Evolutionary conservation across 1,140 invertebrate species (phyloP).

Genomic region (Sycophila sp.): DNA sequence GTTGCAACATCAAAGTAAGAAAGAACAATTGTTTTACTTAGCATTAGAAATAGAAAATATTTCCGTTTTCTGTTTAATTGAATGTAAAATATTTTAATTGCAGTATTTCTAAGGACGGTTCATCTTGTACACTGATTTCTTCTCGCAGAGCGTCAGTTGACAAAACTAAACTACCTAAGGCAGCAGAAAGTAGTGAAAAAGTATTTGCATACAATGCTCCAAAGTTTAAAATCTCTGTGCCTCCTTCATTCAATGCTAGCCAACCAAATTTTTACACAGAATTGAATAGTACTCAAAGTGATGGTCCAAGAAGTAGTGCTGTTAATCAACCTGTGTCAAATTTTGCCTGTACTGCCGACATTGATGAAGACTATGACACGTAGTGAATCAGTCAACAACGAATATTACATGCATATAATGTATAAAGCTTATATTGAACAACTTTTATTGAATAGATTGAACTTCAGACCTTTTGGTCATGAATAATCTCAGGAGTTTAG

Average conservation of each 20-base stretch:
- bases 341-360: conserved; percentile 56
- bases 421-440: conserved; percentile 18
- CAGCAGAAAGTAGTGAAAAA: conserved; percentile 19
- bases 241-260: conserved; percentile 54
- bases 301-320: conserved; percentile 38
- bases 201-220: conserved; percentile 45
- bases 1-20: conserved; percentile 18
- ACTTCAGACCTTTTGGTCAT: conserved; percentile 21
- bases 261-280: conserved; percentile 66
- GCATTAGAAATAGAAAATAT: neutral
- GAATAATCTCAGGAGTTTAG: conserved; percentile 28
- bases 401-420: conserved; percentile 22
- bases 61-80: neutral
- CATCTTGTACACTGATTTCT: conserved; percentile 40
- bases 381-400: conserved; percentile 46
- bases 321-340: conserved; percentile 54
- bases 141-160: conserved; percentile 13
- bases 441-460: conserved; percentile 24
- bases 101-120: conserved; percentile 43
- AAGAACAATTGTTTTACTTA: neutral
- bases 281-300: conserved; percentile 55
- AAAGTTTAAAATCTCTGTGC: conserved; percentile 60
- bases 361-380: conserved; percentile 66
- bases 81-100: conserved; percentile 19
- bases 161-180: conserved; percentile 30